A percentile compares a stretch with the other conserved stretches of the same genome.
phyloP scores from a whole-genome alignment of 2,113 vertebrate genomes.

The Sylvicapra grimmia region DNA sequence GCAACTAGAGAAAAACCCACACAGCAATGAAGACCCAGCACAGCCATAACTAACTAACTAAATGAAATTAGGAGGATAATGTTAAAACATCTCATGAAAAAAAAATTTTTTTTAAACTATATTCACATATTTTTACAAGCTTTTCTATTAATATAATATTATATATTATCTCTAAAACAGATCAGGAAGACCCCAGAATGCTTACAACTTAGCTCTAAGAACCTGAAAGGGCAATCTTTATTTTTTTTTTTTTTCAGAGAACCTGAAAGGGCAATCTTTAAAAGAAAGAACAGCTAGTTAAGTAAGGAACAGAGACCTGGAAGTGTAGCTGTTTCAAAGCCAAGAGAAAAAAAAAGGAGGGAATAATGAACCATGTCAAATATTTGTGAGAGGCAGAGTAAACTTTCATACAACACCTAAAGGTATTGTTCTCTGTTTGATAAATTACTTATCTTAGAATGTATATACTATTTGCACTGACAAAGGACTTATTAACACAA shows the following conservation, averaged over 20 bases:
- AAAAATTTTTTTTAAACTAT: background rate
- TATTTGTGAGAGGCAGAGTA: background rate
- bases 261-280: background rate
- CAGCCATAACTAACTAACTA: background rate
- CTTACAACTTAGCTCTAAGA: background rate
- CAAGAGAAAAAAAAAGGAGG: background rate
- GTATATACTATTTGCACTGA: background rate
- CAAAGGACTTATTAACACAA: background rate
- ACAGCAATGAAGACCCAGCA: background rate
- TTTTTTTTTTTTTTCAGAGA: no score
- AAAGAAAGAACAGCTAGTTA: background rate
- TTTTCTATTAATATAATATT: background rate
- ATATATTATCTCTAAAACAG: background rate
- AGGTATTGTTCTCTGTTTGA: background rate
- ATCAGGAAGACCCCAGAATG: background rate
- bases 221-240: background rate
- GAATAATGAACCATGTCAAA: background rate
- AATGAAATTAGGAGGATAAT: background rate
- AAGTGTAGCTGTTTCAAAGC: background rate
- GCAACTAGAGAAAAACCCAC: background rate
- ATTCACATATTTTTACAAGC: background rate
- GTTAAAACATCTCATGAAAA: background rate
- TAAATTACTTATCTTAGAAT: slow-evolving; percentile 6
- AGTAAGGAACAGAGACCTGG: background rate
- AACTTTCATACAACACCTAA: background rate